Evolutionary conservation across 2,797 vertebrate species (phyloP), one percentile per base, ranked within the genome.

Genomic region (Falco concolor): DNA sequence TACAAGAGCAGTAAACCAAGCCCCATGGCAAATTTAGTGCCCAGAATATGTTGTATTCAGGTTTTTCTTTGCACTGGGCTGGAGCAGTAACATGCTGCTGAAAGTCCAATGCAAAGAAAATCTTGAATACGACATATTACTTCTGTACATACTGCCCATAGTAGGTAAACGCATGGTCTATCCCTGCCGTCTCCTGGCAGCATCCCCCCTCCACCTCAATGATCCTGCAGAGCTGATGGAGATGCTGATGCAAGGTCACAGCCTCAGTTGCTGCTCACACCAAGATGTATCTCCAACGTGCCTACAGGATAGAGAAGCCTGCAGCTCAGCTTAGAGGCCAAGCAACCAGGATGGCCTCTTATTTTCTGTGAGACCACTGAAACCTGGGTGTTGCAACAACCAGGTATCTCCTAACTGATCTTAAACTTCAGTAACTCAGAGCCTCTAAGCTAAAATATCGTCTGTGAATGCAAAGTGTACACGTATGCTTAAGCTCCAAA

Each of bases 231-330:
- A 87, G 38, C 60, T 53, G 64, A 68, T 19, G n/a, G 57, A 87
- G 50, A 38, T 18, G 11, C 8, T 5, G 27, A 49, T 5, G 2
- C 25, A 44, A 86, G 52, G 60, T 67, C 56, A 27, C 16, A 61
- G 54, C 28, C 54, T 38, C 21, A 22, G 2, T 0, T 30, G 42
- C 65, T 63, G 30, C 28, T 40, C 40, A 23, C 1, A 2, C 8
- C 25, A 36, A 17, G 54, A 21, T 13, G 15, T 1, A 11, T 28
- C 56, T 84, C 34, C 32, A 13, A 34, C 49, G 49, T 40, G 57
- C 32, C 49, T 27, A 21, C 21, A 42, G 15, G 50, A 21, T 0
- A 77, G 53, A 65, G 50, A 34, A 65, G 7, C 17, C 40, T 53
- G 12, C 30, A 87, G 44, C 13, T n/a, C 54, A 78, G 34, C 25